Conservation (phyloP, 2,888 invertebrate species). For the Hirtodrosophila cameraria region DNA sequence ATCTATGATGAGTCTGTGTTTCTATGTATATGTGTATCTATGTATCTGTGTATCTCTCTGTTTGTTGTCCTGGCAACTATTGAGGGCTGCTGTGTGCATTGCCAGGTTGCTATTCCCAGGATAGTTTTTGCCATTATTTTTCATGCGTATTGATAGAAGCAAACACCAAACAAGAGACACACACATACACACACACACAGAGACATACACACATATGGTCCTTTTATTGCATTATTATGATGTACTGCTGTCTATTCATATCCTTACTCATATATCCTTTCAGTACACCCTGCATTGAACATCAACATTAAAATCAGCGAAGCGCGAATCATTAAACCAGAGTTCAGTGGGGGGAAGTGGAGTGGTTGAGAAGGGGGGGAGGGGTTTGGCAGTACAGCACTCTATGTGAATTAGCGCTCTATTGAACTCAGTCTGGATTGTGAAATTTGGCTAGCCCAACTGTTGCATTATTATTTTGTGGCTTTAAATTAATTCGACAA, state of each 20-base stretch:
- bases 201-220: slow-evolving; percentile 12
- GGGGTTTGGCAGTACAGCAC: neutral
- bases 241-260: slow-evolving; percentile 27
- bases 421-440: slow-evolving; percentile 7
- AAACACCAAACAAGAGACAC: slow-evolving; percentile 18
- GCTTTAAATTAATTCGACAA: neutral
- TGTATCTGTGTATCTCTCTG: slow-evolving; percentile 3
- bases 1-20: neutral
- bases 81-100: slow-evolving; percentile 3
- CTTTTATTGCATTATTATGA: slow-evolving; percentile 54
- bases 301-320: slow-evolving; percentile 38
- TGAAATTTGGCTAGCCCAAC: neutral
- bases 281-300: slow-evolving; percentile 14
- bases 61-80: slow-evolving; percentile 21
- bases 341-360: slow-evolving; percentile 4
- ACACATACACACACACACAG: neutral
- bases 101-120: slow-evolving; percentile 43
- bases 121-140: slow-evolving; percentile 52
- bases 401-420: slow-evolving; percentile 26
- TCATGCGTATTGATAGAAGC: slow-evolving; percentile 51
- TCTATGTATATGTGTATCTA: slow-evolving; percentile 2
- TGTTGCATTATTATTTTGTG: slow-evolving; percentile 6
- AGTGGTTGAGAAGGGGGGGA: neutral
- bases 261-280: neutral
- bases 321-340: slow-evolving; percentile 36